These are phyloP conservation scores for Ophioderma brevispina DNA, from an alignment of 35 echinoderm and acorn worm species.

Conservation along the genomic window DNA sequence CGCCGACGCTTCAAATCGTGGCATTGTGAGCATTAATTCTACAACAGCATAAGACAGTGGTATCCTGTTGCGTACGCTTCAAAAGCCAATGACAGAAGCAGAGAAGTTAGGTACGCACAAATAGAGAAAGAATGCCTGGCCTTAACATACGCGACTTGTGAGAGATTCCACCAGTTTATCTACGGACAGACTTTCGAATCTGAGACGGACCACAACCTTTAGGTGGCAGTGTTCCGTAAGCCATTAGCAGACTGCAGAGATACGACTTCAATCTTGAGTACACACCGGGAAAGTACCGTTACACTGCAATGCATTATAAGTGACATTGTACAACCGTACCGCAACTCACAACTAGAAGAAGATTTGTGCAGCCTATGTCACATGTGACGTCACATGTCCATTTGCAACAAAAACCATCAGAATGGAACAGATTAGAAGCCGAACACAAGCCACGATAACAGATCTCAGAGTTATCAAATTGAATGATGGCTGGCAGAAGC, in stretches of 20 bases:
- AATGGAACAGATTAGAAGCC: conserved; percentile 6
- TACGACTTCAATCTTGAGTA: conserved; percentile 62
- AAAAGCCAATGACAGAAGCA: conserved; percentile 39
- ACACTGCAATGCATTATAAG: conserved; percentile 45
- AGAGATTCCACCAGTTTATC: conserved; percentile 65
- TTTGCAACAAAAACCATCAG: conserved; percentile 6
- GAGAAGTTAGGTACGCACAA: conserved; percentile 41
- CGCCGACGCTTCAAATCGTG: conserved; percentile 48
- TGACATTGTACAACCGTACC: no score
- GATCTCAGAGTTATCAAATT: neutral
- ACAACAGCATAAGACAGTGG: conserved; percentile 42
- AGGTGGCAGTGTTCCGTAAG: conserved; percentile 50
- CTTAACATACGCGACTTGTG: conserved; percentile 49
- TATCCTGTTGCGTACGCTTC: conserved; percentile 54
- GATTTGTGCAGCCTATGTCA: conserved; percentile 54
- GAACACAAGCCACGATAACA: neutral
- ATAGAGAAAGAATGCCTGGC: conserved; percentile 68
- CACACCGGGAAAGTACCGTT: conserved; percentile 49
- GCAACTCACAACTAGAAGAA: conserved; percentile 17
- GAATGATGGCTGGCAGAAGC: conserved; percentile 42
- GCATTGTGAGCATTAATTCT: conserved; percentile 52
- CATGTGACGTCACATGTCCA: conserved; percentile 31
- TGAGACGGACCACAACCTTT: conserved; percentile 69
- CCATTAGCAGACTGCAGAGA: conserved; percentile 58
- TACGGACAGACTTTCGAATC: conserved; percentile 42